These are phyloP conservation scores for Spilogale gracilis DNA, from an alignment of 2,113 vertebrate species.

Conservation along the genomic window DNA sequence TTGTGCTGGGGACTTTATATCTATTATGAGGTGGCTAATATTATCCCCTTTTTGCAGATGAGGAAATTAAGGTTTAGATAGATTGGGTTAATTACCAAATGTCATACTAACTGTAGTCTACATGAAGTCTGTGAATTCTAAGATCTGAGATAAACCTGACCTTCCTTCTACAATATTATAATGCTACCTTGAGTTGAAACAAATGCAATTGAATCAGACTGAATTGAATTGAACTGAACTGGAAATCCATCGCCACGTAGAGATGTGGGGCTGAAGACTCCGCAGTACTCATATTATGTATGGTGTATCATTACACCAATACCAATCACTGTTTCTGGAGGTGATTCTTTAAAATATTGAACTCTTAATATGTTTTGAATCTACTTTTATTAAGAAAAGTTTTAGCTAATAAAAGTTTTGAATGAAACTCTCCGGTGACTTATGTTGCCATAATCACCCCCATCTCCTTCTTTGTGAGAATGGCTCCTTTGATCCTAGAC, in stretches of 20 bases:
- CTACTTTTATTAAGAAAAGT: slow-evolving; percentile 84
- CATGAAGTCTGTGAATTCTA: background rate
- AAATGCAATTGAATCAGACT: slow-evolving; percentile 22
- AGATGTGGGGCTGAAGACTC: background rate
- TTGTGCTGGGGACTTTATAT: background rate
- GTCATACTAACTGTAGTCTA: background rate
- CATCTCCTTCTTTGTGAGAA: slow-evolving; percentile 14
- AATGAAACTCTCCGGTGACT: slow-evolving; percentile 68
- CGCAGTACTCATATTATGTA: slow-evolving; percentile 47
- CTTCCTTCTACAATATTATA: background rate
- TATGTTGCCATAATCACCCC: slow-evolving; percentile 8
- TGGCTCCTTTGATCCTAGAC: background rate
- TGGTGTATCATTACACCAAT: slow-evolving; percentile 51
- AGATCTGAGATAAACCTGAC: background rate
- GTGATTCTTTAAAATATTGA: slow-evolving; percentile 80
- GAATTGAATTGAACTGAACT: slow-evolving; percentile 7
- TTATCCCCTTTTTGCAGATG: background rate
- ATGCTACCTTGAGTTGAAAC: slow-evolving; percentile 8
- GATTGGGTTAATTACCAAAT: background rate
- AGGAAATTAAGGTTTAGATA: slow-evolving; percentile 18
- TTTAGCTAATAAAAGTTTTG: slow-evolving; percentile 81
- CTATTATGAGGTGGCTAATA: background rate
- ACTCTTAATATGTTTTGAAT: slow-evolving; percentile 82
- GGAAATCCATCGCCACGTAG: background rate
- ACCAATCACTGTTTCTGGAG: slow-evolving; percentile 70